Base-by-base conservation (phyloP, 2,888 invertebrate genomes). In the Melitaea athalia region DNA sequence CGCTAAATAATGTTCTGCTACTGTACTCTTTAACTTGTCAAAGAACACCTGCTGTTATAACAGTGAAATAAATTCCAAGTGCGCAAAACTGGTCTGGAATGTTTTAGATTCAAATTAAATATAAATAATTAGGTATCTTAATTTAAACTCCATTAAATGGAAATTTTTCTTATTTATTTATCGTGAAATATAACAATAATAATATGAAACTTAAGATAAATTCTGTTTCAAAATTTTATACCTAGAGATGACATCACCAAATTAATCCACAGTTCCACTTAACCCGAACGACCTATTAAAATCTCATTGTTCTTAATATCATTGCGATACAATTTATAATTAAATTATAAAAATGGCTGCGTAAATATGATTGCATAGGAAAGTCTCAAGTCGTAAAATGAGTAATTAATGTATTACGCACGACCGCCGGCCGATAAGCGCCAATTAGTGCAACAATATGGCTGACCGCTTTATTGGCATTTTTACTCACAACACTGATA, bases 331-430 rank as follows among this genome's bases (percentile, higher is more conserved):
- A 59, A 69, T 63, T 63, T 55, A 38, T 38, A 69, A 62, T 64
- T 50, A 65, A 38, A 38, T 38, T 69, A 62, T 59, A n/a, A 17
- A 43, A 63, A 52, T 73, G 73, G 73, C 68, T 61, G 79, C 79
- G 85, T 84, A 83, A 88, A 87, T 83, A 84, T 79, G 83, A 87
- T 66, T 60, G 55, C 24, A 67, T 61, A 70, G 60, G 67, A 67
- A 67, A 70, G 52, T 86, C 83, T 84, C 74, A 64, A 64, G 75
- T 82, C 79, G 80, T 88, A 86, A 89, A 87, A 82, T 79, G 79
- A 79, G 78, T 83, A 84, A 87, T 87, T 87, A 88, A 85, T 87
- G 86, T 83, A 83, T 84, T 86, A 86, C 80, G 85, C 83, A 85
- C 82, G 82, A 83, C 84, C 79, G 74, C 84, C 79, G 74, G 38